Base-by-base conservation (phyloP, 2,113 vertebrate genomes). In the Nycticryphes semicollaris region DNA sequence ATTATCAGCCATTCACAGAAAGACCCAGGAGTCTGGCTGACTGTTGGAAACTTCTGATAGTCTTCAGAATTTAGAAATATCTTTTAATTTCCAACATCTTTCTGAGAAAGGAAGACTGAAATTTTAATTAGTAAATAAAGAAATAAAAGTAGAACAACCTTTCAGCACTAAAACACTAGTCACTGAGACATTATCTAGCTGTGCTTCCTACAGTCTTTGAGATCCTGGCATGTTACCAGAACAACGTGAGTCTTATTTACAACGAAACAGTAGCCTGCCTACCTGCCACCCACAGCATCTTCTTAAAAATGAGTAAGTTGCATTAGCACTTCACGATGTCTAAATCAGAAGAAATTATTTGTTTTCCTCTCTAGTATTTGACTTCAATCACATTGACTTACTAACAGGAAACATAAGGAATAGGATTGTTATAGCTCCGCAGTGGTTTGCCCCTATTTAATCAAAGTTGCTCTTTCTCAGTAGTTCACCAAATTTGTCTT, bases 121-220 rank as follows among this genome's bases (percentile, higher is more conserved):
- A 75, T 75, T 90, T 95, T 94, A 96, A 93, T 97, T 80, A 94
- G 72, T 77, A 74, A 95, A 56, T 24, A 81, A 84, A 66, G 88
- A 77, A 66, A 57, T 68, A 56, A 70, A 56, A 8, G 5, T 11
- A 75, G 88, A 93, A 27, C 19, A 60, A 74, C 12, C 50, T 56
- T 12, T 10, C 6, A 41, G 63, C 7, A 45, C 54, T 59, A 86
- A 77, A 78, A 45, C 6, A 51, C 33, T 9, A 70, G 41, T 56
- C n/a, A 43, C 15, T 12, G 27, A 43, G 90, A 70, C 10, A 31
- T 47, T 64, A 81, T 24, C 53, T 82, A 53, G 25, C 66, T 17
- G 4, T 51, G 24, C 78, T 84, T 80, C n/a, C 80, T 41, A 41
- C 2, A 31, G 63, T 41, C 63, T 78, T 87, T 54, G 84, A 84